phyloP scores from a whole-genome alignment of 2,113 vertebrate genomes.

The Nesogale talazaci region DNA sequence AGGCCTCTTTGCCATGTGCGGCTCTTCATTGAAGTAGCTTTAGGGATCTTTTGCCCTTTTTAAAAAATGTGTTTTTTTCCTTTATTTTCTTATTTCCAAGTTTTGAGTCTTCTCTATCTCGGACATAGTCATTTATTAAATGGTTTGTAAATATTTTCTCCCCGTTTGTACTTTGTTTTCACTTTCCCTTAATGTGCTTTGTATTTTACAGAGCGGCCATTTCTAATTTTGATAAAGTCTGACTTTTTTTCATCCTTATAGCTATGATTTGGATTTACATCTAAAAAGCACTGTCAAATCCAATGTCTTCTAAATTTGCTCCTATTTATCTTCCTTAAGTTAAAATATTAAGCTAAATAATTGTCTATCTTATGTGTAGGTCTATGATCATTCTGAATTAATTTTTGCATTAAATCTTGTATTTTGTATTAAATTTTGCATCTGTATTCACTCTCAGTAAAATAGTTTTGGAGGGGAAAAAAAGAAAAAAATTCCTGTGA shows the following conservation, averaged over 20 bases:
- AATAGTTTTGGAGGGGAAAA: no score
- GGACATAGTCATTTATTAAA: background rate
- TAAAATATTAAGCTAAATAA: background rate
- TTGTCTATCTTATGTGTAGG: background rate
- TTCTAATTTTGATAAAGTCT: background rate
- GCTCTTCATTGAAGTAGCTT: background rate
- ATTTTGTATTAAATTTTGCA: no score
- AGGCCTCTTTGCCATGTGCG: background rate
- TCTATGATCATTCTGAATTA: background rate
- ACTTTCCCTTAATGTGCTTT: background rate
- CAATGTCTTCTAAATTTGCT: background rate
- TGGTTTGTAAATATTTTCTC: background rate
- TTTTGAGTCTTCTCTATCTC: background rate
- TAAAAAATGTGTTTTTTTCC: background rate
- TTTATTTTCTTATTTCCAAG: background rate
- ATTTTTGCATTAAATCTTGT: background rate
- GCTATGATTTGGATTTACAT: background rate
- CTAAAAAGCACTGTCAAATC: background rate
- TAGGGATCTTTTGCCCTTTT: background rate
- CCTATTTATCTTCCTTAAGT: background rate
- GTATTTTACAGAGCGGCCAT: background rate
- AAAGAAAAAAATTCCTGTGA: background rate
- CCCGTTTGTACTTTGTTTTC: background rate
- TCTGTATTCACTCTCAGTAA: no score
- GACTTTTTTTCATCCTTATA: background rate